Conservation (phyloP, 2,113 vertebrate genomes). For the Scortum barcoo region DNA sequence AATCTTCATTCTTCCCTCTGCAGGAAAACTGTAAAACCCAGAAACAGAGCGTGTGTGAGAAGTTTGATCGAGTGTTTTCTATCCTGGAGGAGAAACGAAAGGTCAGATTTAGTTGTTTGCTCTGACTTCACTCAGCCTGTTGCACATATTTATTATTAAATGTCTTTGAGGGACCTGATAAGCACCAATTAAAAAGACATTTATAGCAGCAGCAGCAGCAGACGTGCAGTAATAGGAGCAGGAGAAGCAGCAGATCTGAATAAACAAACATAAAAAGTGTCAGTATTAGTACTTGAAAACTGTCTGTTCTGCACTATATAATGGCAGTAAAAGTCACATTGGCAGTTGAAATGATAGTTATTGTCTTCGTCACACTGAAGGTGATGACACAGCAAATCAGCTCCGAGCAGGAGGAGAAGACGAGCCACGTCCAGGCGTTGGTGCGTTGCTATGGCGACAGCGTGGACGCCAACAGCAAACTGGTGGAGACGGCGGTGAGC, state of each 20-base stretch:
- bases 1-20: background rate
- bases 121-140: background rate
- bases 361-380: constrained; percentile 34
- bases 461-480: constrained; percentile 77
- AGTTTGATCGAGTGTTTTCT: constrained; percentile 76
- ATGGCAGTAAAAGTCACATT: background rate
- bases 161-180: background rate
- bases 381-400: constrained; percentile 81
- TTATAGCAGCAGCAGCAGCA: background rate
- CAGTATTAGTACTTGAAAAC: background rate
- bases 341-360: background rate
- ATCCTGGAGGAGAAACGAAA: constrained; percentile 82
- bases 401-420: constrained; percentile 83
- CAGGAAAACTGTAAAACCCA: constrained; percentile 82
- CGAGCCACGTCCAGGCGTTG: constrained; percentile 62
- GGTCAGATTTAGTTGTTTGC: constrained; percentile 47
- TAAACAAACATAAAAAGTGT: background rate
- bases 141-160: background rate
- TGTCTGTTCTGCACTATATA: background rate
- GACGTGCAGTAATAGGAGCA: too few relatives aligned
- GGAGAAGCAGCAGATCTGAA: background rate
- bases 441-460: constrained; percentile 74
- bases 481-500: constrained; percentile 78
- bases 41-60: constrained; percentile 83
- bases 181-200: background rate